Conservation (phyloP, 1,140 invertebrate genomes). For the Triops cancriformis region DNA sequence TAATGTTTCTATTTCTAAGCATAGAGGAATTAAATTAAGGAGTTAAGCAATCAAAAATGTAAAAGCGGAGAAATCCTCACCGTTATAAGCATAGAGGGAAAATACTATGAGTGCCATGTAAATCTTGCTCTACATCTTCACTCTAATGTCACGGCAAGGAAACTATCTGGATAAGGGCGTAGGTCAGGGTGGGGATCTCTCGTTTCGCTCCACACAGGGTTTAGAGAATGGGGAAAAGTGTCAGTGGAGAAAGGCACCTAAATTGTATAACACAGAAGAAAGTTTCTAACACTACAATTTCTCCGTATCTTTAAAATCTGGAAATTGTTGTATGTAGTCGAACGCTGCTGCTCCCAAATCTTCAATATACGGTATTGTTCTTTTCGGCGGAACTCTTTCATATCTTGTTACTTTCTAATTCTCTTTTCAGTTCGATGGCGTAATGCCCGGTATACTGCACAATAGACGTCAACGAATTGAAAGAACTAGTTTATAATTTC, state of each 20-base stretch:
- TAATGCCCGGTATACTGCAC: too few species aligned
- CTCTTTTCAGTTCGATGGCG: too few species aligned
- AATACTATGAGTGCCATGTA: background rate
- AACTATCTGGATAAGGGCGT: background rate
- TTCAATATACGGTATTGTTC: too few species aligned
- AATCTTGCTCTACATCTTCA: conserved; percentile 10
- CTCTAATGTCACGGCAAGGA: background rate
- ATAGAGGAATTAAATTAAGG: too few species aligned
- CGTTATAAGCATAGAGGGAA: background rate
- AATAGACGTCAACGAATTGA: too few species aligned
- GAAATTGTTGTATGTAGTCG: background rate
- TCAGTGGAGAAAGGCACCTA: background rate
- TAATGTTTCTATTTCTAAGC: too few species aligned
- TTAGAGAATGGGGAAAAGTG: background rate
- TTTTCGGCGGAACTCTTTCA: too few species aligned
- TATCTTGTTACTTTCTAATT: too few species aligned
- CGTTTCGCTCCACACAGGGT: background rate
- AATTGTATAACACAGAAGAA: background rate
- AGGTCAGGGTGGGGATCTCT: background rate
- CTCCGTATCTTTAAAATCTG: background rate
- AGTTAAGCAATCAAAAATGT: too few species aligned
- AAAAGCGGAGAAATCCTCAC: too few species aligned
- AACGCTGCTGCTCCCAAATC: too few species aligned
- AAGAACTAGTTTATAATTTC: too few species aligned
- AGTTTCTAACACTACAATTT: background rate